Base-by-base conservation (phyloP, 2,797 vertebrate species). In the Epinephelus awoara region DNA sequence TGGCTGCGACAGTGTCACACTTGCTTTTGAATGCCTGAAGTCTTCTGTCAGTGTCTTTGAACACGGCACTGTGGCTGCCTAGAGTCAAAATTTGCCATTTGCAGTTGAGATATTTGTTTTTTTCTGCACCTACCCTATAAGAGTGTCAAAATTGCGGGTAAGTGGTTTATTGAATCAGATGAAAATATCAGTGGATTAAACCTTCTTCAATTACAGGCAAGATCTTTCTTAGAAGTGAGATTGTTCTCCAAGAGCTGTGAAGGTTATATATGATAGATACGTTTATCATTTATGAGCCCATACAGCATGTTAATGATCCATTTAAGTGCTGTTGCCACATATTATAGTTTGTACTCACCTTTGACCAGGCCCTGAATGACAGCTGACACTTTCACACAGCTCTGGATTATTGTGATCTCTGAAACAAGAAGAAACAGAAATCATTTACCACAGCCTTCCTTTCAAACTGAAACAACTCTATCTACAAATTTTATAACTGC, bases 311-410 rank as follows among this genome's bases (percentile, higher is more conserved):
- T 87, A 79, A 79, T 49, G 63, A 67, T 66, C 4, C 0, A n/a
- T 40, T 3, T 66, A 50, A 3, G 18, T 61, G 81, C 51, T 23
- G 61, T 6, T 40, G 27, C 9, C 25, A 47, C 10, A 25, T 29
- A 19, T 55, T 29, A 19, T 55, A 69, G 70, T 46, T n/a, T 71
- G 29, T 6, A 80, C 94, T 88, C 78, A 99, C 98, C 97, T 96
- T 96, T 97, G 65, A 98, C 97, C 61, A 99, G 92, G 44, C 98
- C 98, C 91, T 99, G 98, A 88, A 99, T 97, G 51, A 97, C 91
- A 19, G 94, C 96, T 0, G 95, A 96, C 27, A 97, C 95, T 68
- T 96, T 96, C 29, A 98, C 91, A 66, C 94, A 96, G 76, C 96
- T 96, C 80, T 97, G 95, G 90, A 99, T 96, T 86, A 98, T 82